Base-by-base conservation (phyloP, 1,140 invertebrate species). In the Sycophila sp. region DNA sequence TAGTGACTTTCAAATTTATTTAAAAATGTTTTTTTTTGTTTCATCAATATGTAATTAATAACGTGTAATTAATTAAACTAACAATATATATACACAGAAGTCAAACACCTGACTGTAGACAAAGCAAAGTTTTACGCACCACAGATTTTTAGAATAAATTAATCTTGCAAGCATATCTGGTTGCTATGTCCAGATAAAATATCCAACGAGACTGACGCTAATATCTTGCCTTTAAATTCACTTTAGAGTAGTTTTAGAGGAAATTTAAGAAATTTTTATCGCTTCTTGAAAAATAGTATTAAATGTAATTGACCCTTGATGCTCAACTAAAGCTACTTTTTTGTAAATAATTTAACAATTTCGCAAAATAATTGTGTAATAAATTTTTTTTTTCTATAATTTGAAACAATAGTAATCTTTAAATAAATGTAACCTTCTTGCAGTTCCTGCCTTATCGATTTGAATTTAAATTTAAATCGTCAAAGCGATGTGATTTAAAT, bases 151-250 rank as follows among this genome's bases (percentile, higher is more conserved):
- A 55, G 6, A 8, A 51, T 45, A 34, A 38, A 28, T 68, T 19
- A 59, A 49, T 68, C n/a, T 68, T 74, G 77, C 74, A 78, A 75
- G 69, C 76, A 74, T 75, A 71, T 75, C 71, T 76, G 59, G 68
- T 67, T 60, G 72, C 71, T 73, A 45, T 68, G 65, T 80, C 76
- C 76, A 75, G 71, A 74, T 79, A 73, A 73, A 64, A 68, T 74
- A 78, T 74, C 26, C 73, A 73, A 75, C 72, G 78, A 81, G 80
- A 82, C 80, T 80, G 80, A 82, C 56, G 75, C 73, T 77, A 78
- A 78, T 79, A 79, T 80, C 74, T 81, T 81, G 79, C 78, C 79
- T 80, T 81, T 75, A 55, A 56, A 69, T 73, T 42, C 60, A 70
- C 38, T 71, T 60, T 69, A 53, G n/a, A n/a, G 42, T 49, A 66